Conservation (phyloP, 2,113 vertebrate genomes). For the Mormoops blainvillei region DNA sequence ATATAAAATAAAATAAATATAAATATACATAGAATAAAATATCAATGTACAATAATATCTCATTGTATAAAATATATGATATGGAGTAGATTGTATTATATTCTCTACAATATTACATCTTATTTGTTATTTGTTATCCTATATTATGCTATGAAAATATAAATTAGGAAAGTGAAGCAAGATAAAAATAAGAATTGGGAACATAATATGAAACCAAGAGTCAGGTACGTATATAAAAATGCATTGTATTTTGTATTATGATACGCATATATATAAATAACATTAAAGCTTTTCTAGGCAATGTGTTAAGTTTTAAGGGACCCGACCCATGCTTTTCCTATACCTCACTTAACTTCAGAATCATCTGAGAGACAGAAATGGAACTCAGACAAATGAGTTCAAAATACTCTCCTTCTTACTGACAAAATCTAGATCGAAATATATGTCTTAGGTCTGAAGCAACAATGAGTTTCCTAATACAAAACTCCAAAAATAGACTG, state of each 20-base stretch:
- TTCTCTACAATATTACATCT: background rate
- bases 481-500: background rate
- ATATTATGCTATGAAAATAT: background rate
- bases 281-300: background rate
- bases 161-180: background rate
- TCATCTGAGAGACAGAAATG: background rate
- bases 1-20: background rate
- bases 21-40: background rate
- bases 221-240: background rate
- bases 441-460: background rate
- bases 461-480: background rate
- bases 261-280: background rate
- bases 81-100: background rate
- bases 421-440: background rate
- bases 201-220: background rate
- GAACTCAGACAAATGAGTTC: background rate
- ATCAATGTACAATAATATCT: background rate
- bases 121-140: background rate
- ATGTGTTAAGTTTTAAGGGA: background rate
- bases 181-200: background rate
- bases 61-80: background rate
- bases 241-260: background rate
- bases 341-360: background rate
- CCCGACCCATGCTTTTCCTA: background rate
- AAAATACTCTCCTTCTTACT: background rate